phyloP scores from a whole-genome alignment of 2,797 vertebrate genomes.

The Hafferia zeledoni region DNA sequence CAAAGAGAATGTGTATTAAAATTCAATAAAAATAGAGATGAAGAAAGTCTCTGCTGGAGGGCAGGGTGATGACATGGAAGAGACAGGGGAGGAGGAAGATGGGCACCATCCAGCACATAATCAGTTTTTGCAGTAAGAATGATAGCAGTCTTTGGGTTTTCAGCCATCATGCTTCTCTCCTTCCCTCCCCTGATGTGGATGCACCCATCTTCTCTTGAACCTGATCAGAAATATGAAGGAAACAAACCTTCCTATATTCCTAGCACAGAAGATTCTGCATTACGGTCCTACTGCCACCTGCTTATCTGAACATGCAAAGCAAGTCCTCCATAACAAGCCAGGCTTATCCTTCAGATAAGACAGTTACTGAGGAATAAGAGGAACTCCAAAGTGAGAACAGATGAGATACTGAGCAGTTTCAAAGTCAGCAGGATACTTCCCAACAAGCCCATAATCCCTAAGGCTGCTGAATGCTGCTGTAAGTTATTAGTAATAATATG shows the following conservation, averaged over 20 bases:
- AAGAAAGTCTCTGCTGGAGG: neutral
- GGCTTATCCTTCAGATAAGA: neutral
- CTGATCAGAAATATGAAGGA: neutral
- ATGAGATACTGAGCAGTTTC: neutral
- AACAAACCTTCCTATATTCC: neutral
- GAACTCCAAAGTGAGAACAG: neutral
- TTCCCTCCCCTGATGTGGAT: neutral
- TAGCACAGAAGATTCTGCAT: neutral
- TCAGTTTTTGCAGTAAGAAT: neutral
- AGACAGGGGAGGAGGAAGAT: neutral
- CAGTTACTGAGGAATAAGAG: neutral
- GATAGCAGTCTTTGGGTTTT: neutral
- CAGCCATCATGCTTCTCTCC: neutral
- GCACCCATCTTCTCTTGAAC: neutral
- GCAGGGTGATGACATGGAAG: neutral
- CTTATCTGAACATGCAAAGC: slow-evolving; percentile 5
- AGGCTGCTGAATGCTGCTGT: neutral
- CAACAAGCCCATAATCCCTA: neutral
- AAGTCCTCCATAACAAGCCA: neutral
- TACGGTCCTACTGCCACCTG: neutral
- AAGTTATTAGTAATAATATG: neutral
- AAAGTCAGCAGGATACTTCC: neutral
- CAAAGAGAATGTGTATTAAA: neutral
- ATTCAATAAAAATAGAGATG: neutral
- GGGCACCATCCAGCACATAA: neutral